A percentile compares a stretch with the other conserved stretches of the same genome.
These are phyloP conservation scores for Pocillopora meandrina DNA, from an alignment of 92 coral and sea anemone species.

Conservation along the genomic window DNA sequence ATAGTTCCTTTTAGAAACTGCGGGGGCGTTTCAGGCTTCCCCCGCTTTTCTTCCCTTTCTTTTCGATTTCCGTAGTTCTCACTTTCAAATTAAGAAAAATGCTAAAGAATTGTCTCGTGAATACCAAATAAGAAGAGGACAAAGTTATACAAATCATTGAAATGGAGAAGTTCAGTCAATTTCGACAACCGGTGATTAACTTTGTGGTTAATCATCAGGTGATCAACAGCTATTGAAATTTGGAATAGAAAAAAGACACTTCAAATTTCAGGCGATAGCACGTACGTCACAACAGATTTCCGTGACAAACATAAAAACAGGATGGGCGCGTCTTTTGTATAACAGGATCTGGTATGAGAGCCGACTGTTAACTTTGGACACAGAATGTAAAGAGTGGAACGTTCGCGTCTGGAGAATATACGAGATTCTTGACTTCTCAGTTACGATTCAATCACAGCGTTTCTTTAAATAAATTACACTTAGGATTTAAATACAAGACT, in stretches of 20 bases:
- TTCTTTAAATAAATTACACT: no score
- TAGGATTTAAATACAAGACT: no score
- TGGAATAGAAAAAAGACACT: background rate
- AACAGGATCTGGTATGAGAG: background rate
- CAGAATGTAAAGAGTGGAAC: no score
- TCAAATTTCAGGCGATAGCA: background rate
- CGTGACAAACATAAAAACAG: constrained; percentile 9
- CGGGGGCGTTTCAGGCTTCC: background rate
- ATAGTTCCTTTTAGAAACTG: background rate
- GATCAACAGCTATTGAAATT: background rate
- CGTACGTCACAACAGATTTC: constrained; percentile 12
- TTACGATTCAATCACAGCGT: no score
- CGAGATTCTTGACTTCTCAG: no score
- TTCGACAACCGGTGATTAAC: no score
- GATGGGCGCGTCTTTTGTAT: constrained; percentile 7
- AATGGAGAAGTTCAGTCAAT: no score
- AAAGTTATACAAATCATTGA: no score
- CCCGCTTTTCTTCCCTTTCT: background rate
- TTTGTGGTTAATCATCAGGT: background rate
- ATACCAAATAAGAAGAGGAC: no score
- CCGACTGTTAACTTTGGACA: no score
- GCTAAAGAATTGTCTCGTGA: background rate
- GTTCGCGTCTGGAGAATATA: no score
- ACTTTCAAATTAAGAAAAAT: background rate
- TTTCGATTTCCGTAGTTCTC: background rate